A percentile compares a stretch with the other conserved stretches of the same genome.
Conservation (phyloP, 2,888 invertebrate species). For the Zonitis immaculata region DNA sequence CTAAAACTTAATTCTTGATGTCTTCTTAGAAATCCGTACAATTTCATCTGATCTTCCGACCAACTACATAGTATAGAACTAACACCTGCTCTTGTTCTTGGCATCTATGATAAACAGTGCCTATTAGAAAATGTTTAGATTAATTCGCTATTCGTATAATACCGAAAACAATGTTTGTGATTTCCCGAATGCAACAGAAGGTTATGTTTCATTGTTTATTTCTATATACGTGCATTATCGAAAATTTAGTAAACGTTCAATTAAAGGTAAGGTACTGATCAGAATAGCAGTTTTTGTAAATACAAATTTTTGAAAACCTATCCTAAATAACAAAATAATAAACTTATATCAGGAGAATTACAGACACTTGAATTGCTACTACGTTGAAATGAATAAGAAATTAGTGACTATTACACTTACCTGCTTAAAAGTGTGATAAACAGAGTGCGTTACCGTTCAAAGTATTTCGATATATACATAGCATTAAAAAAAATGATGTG, state of each 20-base stretch:
- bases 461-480: too few relatives aligned
- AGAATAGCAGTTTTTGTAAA: neutral
- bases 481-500: too few relatives aligned
- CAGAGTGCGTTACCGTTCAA: too few relatives aligned
- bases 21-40: slow-evolving; percentile 6
- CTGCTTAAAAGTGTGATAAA: too few relatives aligned
- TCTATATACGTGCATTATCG: too few relatives aligned
- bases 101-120: too few relatives aligned
- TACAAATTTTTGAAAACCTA: neutral
- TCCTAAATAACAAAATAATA: neutral
- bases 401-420: neutral
- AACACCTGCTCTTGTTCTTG: neutral
- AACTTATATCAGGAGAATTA: neutral
- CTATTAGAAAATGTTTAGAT: too few relatives aligned
- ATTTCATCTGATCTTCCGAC: neutral
- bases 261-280: neutral
- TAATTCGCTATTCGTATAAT: too few relatives aligned
- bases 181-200: too few relatives aligned
- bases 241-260: neutral
- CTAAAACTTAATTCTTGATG: slow-evolving; percentile 8
- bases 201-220: too few relatives aligned
- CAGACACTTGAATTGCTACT: neutral
- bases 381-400: too few relatives aligned
- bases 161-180: too few relatives aligned
- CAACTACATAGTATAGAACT: neutral